Evolutionary conservation across 2,113 vertebrate genomes (phyloP).

Genomic region (Colaptes auratus): DNA sequence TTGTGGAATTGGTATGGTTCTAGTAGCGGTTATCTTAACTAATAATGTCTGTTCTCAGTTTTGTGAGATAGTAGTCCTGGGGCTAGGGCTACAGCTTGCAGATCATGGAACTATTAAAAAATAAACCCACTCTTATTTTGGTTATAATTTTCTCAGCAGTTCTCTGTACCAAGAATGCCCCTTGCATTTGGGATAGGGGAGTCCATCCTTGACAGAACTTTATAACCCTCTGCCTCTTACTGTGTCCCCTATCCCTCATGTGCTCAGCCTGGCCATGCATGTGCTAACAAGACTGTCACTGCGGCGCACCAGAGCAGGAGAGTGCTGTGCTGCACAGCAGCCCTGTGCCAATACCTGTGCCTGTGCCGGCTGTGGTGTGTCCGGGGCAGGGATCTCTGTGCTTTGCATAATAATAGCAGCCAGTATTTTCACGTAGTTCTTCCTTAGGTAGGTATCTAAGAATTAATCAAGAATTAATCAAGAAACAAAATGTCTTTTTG

Average conservation of each 20-base stretch:
- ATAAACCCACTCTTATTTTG: background rate
- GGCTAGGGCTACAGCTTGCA: background rate
- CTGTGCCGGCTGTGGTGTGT: background rate
- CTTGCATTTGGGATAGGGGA: background rate
- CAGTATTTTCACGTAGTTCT: background rate
- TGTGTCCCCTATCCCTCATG: background rate
- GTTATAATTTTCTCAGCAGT: background rate
- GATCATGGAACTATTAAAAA: background rate
- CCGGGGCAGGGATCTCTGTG: background rate
- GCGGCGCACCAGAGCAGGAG: background rate
- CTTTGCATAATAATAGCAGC: background rate
- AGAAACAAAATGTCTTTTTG: background rate
- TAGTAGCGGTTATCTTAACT: background rate
- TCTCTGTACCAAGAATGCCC: background rate
- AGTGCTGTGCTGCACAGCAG: rapidly evolving
- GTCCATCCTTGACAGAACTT: background rate
- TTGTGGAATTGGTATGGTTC: rapidly evolving
- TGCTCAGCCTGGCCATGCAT: background rate
- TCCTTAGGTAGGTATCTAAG: background rate
- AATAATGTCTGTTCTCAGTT: background rate
- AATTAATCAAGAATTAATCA: background rate
- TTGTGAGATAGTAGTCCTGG: background rate
- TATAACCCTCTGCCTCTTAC: background rate
- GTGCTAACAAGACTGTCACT: rapidly evolving
- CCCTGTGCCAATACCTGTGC: too few species aligned